Conservation (phyloP, 2,888 invertebrate species). For the Drosophila infuscata region DNA sequence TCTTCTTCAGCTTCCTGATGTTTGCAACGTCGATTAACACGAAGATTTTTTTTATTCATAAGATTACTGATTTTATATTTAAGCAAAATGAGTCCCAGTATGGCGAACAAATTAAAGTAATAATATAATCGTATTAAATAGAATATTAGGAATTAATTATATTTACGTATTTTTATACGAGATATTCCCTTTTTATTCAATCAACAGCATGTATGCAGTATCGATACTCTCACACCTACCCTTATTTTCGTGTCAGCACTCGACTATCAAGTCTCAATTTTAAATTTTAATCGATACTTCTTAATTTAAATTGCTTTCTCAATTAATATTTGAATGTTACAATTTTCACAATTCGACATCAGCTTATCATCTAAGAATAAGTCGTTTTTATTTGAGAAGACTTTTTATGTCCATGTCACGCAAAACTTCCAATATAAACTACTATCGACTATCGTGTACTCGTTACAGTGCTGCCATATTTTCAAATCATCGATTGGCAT, state of each 20-base stretch:
- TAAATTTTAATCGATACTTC: not conserved
- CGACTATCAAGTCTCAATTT: not conserved
- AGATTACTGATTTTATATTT: not conserved
- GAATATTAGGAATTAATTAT: not conserved
- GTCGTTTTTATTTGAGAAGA: not conserved
- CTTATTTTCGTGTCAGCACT: not conserved
- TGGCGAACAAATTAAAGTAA: not conserved
- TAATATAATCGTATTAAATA: not conserved
- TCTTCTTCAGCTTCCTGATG: not conserved
- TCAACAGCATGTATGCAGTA: not conserved
- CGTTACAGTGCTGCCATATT: not conserved
- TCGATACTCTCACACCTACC: constrained; percentile 1
- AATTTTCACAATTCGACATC: not conserved
- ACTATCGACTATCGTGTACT: constrained; percentile 4
- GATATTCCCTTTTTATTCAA: not conserved
- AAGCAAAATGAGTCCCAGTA: not conserved
- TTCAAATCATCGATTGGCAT: constrained; percentile 25
- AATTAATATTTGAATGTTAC: not conserved
- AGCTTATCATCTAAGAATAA: not conserved
- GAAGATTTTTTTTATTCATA: not conserved
- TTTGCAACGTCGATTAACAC: not conserved
- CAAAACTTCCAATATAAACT: not conserved
- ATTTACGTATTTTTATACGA: too few species aligned
- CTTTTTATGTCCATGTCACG: not conserved
- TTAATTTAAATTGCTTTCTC: not conserved